Evolutionary conservation across 2,888 invertebrate genomes (phyloP).

Genomic region (Cyaniris semiargus): DNA sequence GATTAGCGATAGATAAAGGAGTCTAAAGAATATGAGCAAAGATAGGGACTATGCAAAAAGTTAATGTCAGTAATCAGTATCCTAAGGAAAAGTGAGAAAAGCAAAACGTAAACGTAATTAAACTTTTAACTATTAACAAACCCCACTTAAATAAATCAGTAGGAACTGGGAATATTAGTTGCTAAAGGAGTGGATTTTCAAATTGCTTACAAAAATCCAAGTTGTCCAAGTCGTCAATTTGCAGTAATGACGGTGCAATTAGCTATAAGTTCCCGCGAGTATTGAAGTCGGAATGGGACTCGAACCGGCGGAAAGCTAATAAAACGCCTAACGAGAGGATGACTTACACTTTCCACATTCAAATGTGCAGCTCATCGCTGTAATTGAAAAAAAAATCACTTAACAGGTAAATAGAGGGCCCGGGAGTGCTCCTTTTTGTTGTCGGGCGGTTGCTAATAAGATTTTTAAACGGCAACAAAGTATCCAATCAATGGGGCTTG

Average conservation of each 20-base stretch:
- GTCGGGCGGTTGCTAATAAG: constrained; percentile 76
- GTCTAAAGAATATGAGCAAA: neutral
- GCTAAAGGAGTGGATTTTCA: neutral
- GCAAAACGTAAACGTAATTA: too few relatives aligned
- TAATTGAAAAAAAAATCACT: constrained; percentile 80
- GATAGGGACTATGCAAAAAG: neutral
- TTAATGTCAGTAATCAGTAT: neutral
- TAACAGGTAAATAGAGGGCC: constrained; percentile 71
- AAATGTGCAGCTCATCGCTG: constrained; percentile 69
- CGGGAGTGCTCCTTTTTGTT: constrained; percentile 65
- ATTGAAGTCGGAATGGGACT: neutral
- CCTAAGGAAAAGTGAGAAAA: too few relatives aligned
- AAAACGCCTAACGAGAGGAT: constrained; percentile 71
- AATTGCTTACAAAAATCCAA: neutral
- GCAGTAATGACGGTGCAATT: constrained; percentile 6
- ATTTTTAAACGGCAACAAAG: constrained; percentile 80
- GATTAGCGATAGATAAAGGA: constrained; percentile 3
- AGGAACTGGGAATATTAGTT: neutral
- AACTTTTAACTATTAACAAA: too few relatives aligned
- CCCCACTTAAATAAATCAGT: neutral
- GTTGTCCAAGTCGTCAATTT: constrained; percentile 2
- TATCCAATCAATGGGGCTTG: constrained; percentile 80
- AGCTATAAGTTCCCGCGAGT: neutral
- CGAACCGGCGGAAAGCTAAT: constrained; percentile 52
- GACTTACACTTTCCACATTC: constrained; percentile 72